Percentiles rank a stretch among this genome's conserved stretches.
phyloP scores from a whole-genome alignment of 2,797 vertebrate genomes.

The Gymnothorax javanicus region DNA sequence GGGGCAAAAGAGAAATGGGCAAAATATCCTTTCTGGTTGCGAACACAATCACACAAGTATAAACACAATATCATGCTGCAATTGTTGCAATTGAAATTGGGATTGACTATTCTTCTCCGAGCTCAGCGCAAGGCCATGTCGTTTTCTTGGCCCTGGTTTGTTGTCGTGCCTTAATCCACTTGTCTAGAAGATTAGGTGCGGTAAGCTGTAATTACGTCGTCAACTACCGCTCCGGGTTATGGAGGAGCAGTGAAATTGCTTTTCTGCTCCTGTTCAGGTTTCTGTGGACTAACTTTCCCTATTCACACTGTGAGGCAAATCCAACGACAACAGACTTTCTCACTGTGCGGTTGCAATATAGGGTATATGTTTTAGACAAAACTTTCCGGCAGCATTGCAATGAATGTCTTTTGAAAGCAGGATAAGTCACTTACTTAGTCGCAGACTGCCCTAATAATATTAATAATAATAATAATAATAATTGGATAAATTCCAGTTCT shows the following conservation, averaged over 20 bases:
- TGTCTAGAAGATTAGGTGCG: neutral
- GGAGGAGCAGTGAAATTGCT: neutral
- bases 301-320: neutral
- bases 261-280: neutral
- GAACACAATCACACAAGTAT: neutral
- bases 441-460: neutral
- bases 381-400: no score
- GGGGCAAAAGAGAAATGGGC: neutral
- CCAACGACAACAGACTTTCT: no score
- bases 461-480: neutral
- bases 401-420: no score
- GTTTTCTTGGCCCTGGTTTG: neutral
- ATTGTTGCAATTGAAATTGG: neutral
- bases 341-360: no score
- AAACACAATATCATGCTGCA: neutral
- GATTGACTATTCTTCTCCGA: neutral
- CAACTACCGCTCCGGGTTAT: neutral
- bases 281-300: neutral
- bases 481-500: neutral
- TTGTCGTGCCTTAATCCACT: neutral
- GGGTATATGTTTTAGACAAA: no score
- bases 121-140: neutral
- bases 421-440: neutral
- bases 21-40: neutral
- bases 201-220: neutral